Evolutionary conservation across 2,113 vertebrate genomes (phyloP).

Genomic region (Pelecanus crispus): DNA sequence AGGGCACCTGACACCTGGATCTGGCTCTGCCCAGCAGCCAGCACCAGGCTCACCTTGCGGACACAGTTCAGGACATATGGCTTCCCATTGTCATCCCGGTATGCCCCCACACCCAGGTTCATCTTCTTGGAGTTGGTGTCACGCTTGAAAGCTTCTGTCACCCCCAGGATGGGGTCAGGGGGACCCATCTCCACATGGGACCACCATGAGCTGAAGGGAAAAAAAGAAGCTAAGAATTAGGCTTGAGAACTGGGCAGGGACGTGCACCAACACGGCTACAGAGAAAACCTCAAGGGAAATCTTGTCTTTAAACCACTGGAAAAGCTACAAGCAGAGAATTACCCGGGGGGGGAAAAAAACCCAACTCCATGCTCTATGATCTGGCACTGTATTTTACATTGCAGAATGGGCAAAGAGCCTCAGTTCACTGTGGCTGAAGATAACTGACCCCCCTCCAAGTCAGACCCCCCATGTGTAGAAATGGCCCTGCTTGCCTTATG

Average conservation of each 20-base stretch:
- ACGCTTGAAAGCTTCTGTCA: conserved; percentile 90
- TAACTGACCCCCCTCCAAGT: not conserved
- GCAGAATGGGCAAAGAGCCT: not conserved
- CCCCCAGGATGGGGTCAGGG: conserved; percentile 93
- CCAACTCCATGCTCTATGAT: not conserved
- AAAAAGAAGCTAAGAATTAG: not conserved
- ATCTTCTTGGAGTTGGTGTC: conserved; percentile 94
- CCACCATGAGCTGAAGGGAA: conserved; percentile 89
- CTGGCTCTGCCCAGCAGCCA: not conserved
- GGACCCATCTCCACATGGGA: conserved; percentile 93
- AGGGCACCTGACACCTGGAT: too few species aligned
- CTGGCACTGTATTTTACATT: not conserved
- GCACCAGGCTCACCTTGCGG: conserved; percentile 80
- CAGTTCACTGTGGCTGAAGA: not conserved
- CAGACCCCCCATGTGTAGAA: not conserved
- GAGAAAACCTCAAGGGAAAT: not conserved
- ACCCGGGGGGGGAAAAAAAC: not conserved
- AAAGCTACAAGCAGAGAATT: not conserved
- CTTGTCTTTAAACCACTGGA: not conserved
- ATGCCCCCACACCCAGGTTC: conserved; percentile 94
- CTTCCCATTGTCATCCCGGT: conserved; percentile 91
- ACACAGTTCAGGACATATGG: conserved; percentile 88
- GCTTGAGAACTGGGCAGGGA: not conserved
- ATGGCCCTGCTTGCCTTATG: not conserved
- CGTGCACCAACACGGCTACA: accelerated